These are phyloP conservation scores for Porites divaricata DNA, from an alignment of 92 coral and sea anemone species.

Conservation along the genomic window DNA sequence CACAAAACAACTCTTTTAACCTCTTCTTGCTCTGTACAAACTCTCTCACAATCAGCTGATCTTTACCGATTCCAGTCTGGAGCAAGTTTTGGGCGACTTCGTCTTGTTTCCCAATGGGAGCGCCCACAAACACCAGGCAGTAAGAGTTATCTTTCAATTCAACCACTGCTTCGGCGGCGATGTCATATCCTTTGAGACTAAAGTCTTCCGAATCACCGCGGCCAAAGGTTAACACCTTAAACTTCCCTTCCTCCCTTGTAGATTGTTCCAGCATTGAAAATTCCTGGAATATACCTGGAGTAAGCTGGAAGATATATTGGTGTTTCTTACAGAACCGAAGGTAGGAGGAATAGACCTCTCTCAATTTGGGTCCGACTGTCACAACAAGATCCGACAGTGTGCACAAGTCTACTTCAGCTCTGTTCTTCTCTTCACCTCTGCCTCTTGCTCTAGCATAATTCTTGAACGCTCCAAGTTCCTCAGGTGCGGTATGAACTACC, in stretches of 20 bases:
- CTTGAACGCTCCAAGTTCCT: not conserved
- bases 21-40: not conserved
- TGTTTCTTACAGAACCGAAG: not conserved
- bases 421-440: not conserved
- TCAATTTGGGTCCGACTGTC: not conserved
- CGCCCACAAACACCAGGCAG: not conserved
- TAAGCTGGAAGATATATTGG: not conserved
- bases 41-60: not conserved
- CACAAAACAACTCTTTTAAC: not conserved
- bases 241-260: not conserved
- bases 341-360: not conserved
- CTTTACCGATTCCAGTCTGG: not conserved
- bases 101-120: conserved; percentile 1
- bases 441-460: not conserved
- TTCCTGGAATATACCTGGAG: not conserved
- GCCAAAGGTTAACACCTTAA: not conserved
- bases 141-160: not conserved
- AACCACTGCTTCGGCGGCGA: not conserved
- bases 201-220: not conserved
- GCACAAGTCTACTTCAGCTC: not conserved
- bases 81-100: not conserved
- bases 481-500: not conserved
- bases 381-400: not conserved
- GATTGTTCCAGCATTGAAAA: not conserved
- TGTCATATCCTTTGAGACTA: not conserved